Evolutionary conservation across 37 sponge, comb jelly and placozoan species (phyloP).

Genomic region (Cliona cf. orientalis): DNA sequence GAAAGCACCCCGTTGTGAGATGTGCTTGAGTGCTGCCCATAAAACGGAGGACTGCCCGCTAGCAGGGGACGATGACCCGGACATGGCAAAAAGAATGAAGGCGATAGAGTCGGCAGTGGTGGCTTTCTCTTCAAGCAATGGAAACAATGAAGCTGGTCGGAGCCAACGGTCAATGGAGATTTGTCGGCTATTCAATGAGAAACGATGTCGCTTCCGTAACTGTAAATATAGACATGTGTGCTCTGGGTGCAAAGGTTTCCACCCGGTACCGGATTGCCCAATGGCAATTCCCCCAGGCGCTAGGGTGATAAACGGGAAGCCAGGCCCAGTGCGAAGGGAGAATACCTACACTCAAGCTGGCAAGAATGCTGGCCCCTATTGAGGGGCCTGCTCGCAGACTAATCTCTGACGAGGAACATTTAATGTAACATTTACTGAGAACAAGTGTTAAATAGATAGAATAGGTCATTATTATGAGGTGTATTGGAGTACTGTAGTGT

Average conservation of each 20-base stretch:
- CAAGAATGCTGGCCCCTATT: too few species aligned
- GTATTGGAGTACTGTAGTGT: too few species aligned
- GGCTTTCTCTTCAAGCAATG: background rate
- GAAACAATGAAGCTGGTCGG: background rate
- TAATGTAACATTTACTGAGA: too few species aligned
- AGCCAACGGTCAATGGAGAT: background rate
- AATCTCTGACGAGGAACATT: too few species aligned
- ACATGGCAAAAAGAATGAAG: background rate
- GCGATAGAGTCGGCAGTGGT: constrained; percentile 21
- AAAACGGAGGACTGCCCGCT: background rate
- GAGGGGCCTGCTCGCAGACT: too few species aligned
- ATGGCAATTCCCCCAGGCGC: too few species aligned
- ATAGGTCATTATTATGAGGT: too few species aligned
- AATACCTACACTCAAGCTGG: too few species aligned
- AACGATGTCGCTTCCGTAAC: background rate
- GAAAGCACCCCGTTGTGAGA: too few species aligned
- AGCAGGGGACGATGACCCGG: background rate
- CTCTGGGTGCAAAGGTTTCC: background rate
- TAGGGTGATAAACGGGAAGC: too few species aligned
- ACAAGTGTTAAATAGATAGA: too few species aligned
- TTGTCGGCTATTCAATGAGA: constrained; percentile 5
- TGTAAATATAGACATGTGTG: constrained; percentile 7
- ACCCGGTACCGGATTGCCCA: background rate
- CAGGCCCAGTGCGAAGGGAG: too few species aligned
- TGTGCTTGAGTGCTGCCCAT: background rate